Base-by-base conservation (phyloP, 2,797 vertebrate genomes). In the Bryconaethiops microstoma region DNA sequence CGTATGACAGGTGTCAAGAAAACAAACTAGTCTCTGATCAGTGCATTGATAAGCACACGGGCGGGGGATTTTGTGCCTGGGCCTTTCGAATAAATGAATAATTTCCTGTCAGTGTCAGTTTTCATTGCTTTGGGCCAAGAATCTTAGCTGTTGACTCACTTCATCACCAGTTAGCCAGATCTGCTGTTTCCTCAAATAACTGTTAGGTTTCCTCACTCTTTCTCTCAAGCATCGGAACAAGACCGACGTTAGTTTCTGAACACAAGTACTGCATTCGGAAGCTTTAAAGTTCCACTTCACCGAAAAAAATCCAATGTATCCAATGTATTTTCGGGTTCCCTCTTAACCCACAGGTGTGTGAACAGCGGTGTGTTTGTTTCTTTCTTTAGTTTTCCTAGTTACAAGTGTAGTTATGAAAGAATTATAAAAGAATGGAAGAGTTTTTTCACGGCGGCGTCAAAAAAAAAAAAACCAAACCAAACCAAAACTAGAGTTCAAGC, bases 1-100 rank as follows among this genome's bases (percentile, higher is more conserved):
- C 72, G 59, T 85, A 75, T 65, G 9, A 59, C 62, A 82, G 35
- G 76, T 76, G 74, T 77, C 62, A 70, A 68, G 70, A 48, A 87
- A 84, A 65, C 72, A 17, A 10, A 42, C 42, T 71, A 19, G 71
- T 1, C 0, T 4, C 83, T 85, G 91, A 93, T 92, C 83, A 76
- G 9, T 7, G 23, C 69, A 69, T 80, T 82, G 90, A 91, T 92
- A 90, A 90, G 77, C 48, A 42, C 54, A 55, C 35, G 83, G 86
- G 87, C 80, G 87, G 91, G 93, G 90, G n/a, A n/a, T n/a, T n/a
- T n/a, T n/a, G n/a, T 68, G 42, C 40, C 29, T 19, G 17, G 35
- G 50, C 52, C 29, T 29, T 54, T 35, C 45, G 0, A 63, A 75
- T 39, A 50, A 42, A 23, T 72, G 69, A 73, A 45, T 55, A 71